Base-by-base conservation (phyloP, 1,140 invertebrate species). In the Aphelinus certus region DNA sequence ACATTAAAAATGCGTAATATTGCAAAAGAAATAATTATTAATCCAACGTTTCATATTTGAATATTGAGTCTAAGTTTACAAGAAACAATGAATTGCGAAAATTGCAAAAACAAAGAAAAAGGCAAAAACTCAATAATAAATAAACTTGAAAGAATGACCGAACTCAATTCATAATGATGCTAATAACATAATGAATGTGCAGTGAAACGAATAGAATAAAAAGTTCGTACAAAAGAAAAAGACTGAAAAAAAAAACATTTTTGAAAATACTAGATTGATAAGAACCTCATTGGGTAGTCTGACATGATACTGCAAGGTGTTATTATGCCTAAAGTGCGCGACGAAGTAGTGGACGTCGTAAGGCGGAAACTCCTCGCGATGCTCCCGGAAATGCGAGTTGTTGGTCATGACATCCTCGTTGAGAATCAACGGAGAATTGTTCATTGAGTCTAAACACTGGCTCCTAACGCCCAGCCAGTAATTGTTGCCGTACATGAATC, bases 401-500 rank as follows among this genome's bases (percentile, higher is more conserved):
- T 87, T 85, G 3, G 67, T 60, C 58, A 73, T 60, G 46, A 58
- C 66, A 0, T 80, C 70, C 3, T 79, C 56, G 1, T 77, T 68
- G 0, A 88, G 58, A 5, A 79, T 49, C 0, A 88, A 64, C 5
- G 77, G 79, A 1, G 73, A 64, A 0, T 57, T 80, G 57, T 86
- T 85, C 0, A 49, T 73, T 0, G 83, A 62, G 7, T 88, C 84
- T 0, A 80, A 3, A 71, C 89, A 90, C 26, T 89, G 84, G 5
- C 57, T 81, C 26, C 77, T 72, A n/a, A 79, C 80, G 0, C 90
- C 90, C 43, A 89, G 1, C 89, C 89, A 90, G 56, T 84, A 86
- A 78, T 89, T 90, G 73, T 89, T 88, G 2, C 89, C 89, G 45
- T 86, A 87, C 5, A 87, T 70, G 53, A 90, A 88, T 4, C 88